These are phyloP conservation scores for Turritopsis rubra DNA, from an alignment of 30 jellyfish, hydroid and myxozoan species.

Conservation along the genomic window DNA sequence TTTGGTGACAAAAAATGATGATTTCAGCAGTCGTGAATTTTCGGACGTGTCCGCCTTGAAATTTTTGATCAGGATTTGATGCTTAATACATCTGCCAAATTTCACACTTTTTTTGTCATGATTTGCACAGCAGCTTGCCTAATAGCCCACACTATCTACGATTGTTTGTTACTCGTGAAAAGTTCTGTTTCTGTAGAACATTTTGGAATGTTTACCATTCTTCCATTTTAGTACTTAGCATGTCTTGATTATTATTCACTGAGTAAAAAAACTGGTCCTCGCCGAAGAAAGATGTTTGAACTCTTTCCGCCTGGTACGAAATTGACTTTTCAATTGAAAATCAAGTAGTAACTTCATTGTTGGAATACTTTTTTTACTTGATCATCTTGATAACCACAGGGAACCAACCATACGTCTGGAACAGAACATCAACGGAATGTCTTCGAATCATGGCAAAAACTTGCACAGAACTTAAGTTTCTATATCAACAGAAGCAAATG, in stretches of 20 bases:
- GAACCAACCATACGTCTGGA: conserved; percentile 7
- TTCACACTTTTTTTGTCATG: no score
- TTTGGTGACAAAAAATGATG: no score
- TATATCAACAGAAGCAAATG: not conserved
- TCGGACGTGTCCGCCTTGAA: no score
- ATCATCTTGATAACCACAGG: no score
- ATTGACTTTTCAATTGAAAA: not conserved
- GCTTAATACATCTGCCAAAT: no score
- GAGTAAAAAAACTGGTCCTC: conserved; percentile 4
- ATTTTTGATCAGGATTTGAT: no score
- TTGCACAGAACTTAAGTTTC: not conserved
- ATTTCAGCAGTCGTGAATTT: no score
- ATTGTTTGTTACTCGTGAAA: no score
- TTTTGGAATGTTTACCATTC: not conserved
- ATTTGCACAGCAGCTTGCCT: no score
- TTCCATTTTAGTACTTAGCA: not conserved
- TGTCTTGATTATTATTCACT: not conserved
- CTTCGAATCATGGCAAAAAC: not conserved
- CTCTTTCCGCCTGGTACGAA: not conserved
- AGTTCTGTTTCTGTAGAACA: not conserved
- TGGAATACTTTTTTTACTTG: no score
- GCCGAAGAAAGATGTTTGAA: not conserved
- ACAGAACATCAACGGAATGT: not conserved
- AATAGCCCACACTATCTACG: no score
- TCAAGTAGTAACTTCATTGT: not conserved